A percentile compares a stretch with the other conserved stretches of the same genome.
Conservation (phyloP, 2,113 vertebrate genomes). For the Heterochromis multidens region DNA sequence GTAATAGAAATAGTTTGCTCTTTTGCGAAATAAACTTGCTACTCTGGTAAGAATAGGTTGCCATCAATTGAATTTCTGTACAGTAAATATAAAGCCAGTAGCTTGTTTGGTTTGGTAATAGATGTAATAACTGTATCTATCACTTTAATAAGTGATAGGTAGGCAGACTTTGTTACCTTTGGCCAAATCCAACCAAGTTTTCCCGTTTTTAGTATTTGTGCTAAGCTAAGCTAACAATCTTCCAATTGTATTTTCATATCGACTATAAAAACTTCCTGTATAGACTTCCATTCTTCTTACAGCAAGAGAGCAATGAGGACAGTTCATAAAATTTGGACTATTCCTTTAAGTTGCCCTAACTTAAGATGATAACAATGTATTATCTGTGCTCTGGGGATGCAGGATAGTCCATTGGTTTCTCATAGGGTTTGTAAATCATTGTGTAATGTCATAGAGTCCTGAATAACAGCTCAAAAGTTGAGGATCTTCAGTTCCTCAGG, state of each 20-base stretch:
- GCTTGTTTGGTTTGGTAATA: not conserved
- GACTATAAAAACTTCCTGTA: not conserved
- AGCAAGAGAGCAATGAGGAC: not conserved
- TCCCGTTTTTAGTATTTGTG: not conserved
- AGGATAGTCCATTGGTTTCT: no score
- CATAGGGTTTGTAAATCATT: not conserved
- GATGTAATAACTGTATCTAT: not conserved
- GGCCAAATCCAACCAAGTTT: no score
- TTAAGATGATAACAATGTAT: not conserved
- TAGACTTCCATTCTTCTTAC: not conserved
- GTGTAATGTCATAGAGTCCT: not conserved
- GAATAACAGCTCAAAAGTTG: not conserved
- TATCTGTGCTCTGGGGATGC: not conserved
- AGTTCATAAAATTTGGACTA: not conserved
- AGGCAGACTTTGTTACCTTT: not conserved
- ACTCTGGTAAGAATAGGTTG: not conserved
- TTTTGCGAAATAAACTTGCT: not conserved
- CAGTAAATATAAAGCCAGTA: not conserved
- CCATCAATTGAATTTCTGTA: not conserved
- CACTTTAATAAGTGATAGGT: not conserved
- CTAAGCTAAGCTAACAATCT: not conserved
- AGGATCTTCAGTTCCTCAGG: no score
- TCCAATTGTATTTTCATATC: not conserved
- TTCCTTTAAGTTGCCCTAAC: not conserved
- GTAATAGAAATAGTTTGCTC: no score